These are phyloP conservation scores for Trogon surrucura DNA, from an alignment of 2,113 vertebrate species.

Conservation along the genomic window DNA sequence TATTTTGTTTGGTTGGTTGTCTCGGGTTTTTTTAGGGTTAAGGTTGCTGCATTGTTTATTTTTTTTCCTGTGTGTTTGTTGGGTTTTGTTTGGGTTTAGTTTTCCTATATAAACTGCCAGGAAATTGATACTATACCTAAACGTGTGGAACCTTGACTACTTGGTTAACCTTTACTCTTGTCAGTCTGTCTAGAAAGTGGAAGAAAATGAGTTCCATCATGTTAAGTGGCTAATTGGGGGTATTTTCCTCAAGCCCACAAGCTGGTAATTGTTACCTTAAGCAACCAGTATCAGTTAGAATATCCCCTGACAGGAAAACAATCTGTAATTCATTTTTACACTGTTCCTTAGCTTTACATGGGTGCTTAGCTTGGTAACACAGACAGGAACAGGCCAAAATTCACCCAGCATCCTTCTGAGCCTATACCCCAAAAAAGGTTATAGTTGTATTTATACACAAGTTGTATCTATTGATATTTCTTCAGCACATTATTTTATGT, in stretches of 20 bases:
- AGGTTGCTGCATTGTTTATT: no score
- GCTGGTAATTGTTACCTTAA: slow-evolving; percentile 16
- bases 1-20: neutral
- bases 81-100: neutral
- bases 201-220: slow-evolving; percentile 2
- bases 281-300: neutral
- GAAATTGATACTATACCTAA: neutral
- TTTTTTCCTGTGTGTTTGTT: neutral
- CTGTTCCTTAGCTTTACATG: neutral
- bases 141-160: neutral
- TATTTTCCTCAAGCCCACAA: neutral
- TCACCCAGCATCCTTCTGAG: neutral
- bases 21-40: neutral
- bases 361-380: neutral
- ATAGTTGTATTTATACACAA: neutral
- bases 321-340: neutral
- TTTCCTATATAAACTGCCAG: neutral
- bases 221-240: neutral
- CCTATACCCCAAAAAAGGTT: neutral
- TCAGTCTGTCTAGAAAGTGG: neutral
- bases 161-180: neutral
- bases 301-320: neutral
- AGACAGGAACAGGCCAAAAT: neutral
- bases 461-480: neutral
- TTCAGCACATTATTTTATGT: neutral